Conservation (phyloP, 1,140 invertebrate genomes). For the Hylaeus volcanicus region DNA sequence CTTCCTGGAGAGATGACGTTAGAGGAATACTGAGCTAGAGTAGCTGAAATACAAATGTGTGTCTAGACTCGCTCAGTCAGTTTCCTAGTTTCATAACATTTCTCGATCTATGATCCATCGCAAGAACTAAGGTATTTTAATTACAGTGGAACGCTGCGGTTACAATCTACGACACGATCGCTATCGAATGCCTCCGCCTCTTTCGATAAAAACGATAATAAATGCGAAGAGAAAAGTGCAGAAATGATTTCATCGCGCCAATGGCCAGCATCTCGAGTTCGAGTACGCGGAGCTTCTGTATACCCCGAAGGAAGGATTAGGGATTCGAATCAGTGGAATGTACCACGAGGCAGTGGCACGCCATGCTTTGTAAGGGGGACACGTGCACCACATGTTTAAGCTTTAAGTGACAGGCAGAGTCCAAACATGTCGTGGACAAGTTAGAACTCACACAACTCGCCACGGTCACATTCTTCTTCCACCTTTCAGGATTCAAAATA, state of each 20-base stretch:
- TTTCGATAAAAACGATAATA: not conserved
- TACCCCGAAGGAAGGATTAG: constrained; percentile 32
- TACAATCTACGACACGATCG: not conserved
- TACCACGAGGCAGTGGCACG: constrained; percentile 19
- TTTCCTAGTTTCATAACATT: too few species aligned
- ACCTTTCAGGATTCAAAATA: constrained; percentile 4
- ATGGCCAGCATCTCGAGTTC: constrained; percentile 12
- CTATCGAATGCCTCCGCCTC: not conserved
- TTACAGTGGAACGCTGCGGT: too few species aligned
- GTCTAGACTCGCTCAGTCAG: too few species aligned
- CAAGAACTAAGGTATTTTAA: too few species aligned
- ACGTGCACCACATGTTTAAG: constrained; percentile 53
- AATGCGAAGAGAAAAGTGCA: too few species aligned
- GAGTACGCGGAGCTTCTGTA: not conserved
- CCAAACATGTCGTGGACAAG: constrained; percentile 53
- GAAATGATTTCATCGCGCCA: not conserved
- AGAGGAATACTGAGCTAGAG: too few species aligned
- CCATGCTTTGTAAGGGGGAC: constrained; percentile 35
- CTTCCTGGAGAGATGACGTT: too few species aligned
- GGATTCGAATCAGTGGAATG: constrained; percentile 37
- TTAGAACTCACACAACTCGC: constrained; percentile 18
- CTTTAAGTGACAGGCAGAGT: constrained; percentile 40
- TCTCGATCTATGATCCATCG: too few species aligned
- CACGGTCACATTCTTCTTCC: constrained; percentile 12
- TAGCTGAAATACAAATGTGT: too few species aligned